Evolutionary conservation across 2,113 vertebrate genomes (phyloP).

Genomic region (Halichoeres trimaculatus): DNA sequence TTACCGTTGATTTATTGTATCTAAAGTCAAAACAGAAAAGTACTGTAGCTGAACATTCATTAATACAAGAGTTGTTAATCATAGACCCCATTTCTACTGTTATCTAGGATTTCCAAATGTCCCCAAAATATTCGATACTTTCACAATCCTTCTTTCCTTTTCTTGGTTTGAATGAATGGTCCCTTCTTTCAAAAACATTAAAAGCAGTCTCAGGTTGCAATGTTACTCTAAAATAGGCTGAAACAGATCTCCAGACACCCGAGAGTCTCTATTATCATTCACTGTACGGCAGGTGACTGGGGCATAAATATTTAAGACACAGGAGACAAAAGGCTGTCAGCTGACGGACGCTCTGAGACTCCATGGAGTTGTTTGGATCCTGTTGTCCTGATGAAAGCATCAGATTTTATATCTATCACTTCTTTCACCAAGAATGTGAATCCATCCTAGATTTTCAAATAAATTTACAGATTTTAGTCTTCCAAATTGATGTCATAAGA

Average conservation of each 20-base stretch:
- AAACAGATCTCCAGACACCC: constrained; percentile 4
- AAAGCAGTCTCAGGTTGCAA: background rate
- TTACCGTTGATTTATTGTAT: no score
- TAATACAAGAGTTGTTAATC: background rate
- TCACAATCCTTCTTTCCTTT: background rate
- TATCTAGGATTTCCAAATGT: constrained; percentile 25
- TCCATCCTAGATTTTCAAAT: background rate
- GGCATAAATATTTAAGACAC: constrained; percentile 21
- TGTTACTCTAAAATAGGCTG: background rate
- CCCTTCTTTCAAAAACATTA: background rate
- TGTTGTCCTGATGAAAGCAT: background rate
- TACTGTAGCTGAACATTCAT: no score
- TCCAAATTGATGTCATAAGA: background rate
- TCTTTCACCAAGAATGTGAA: background rate
- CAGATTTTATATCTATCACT: background rate
- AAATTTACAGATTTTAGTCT: background rate
- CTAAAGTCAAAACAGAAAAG: no score
- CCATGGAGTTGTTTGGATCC: background rate
- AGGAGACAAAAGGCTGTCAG: constrained; percentile 9
- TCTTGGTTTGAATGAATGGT: background rate
- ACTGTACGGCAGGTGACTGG: background rate
- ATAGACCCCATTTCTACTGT: background rate
- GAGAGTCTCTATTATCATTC: constrained; percentile 16
- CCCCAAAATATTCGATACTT: background rate
- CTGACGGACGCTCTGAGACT: background rate